Evolutionary conservation across 1,140 invertebrate genomes (phyloP), one percentile per base, ranked within the genome.

Genomic region (Pseudomyrmex cubaensis): DNA sequence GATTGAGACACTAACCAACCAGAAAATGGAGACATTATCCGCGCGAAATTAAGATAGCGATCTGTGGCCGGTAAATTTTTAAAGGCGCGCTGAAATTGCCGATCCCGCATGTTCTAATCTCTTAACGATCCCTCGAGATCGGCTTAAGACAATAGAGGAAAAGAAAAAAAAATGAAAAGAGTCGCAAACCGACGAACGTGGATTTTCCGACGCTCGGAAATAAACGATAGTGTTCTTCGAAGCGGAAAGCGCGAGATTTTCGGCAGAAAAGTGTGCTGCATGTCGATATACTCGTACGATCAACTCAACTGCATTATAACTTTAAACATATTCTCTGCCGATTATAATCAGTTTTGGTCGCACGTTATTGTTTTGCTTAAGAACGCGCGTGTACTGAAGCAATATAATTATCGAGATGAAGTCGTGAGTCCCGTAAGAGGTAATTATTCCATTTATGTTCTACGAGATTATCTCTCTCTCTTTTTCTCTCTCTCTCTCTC

Each of bases 1-100:
- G 85, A 85, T 84, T 59, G 82, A 87, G 69, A 76, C 67, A 70
- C 57, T 86, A 86, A 70, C 70, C 77, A 72, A 35, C 67, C 56
- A 59, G 85, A 87, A 87, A 85, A 88, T 87, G 20, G 70, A 83
- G 82, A 83, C 74, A 83, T 83, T 83, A 83, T 59, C 74, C 52
- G 22, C 48, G 54, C 77, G 61, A n/a, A 64, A 67, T 83, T 83
- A 78, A 83, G 63, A 78, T 78, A 69, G 46, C 15, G 63, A 83
- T 83, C 74, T 59, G 52, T 17, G 44, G 64, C 10, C 22, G 12
- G 8, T 72, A 17, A 72, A 72, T 80, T 80, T 80, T 80, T 80
- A 70, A 35, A 61, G 10, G n/a, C 13, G 44, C 44, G 20, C 66
- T 56, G 66, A 80, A 80, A 80, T 80, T 80, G 54, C 22, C 13